Evolutionary conservation across 2,113 vertebrate genomes (phyloP).

Genomic region (Mionectes macconnelli): DNA sequence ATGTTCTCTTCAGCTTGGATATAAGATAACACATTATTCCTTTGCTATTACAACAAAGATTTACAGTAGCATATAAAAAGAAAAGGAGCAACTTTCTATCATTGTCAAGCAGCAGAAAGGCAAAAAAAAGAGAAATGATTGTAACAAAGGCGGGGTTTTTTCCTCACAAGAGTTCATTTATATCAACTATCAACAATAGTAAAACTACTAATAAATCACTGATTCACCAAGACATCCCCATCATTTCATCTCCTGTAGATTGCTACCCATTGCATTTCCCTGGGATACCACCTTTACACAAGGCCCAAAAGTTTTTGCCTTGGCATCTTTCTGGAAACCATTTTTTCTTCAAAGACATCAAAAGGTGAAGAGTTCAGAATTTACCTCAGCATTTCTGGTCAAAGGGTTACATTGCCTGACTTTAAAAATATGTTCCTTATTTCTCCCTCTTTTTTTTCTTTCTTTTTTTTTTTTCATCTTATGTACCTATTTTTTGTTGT

Average conservation of each 20-base stretch:
- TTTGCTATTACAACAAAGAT: not conserved
- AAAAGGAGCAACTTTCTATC: not conserved
- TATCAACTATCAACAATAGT: not conserved
- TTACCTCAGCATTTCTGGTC: not conserved
- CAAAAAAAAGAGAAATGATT: accelerated
- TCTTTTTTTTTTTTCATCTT: not conserved
- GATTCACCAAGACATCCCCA: not conserved
- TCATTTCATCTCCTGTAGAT: not conserved
- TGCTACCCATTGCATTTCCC: not conserved
- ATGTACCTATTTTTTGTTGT: not conserved
- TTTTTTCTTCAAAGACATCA: not conserved
- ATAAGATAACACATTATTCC: not conserved
- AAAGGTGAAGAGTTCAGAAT: not conserved
- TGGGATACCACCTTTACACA: not conserved
- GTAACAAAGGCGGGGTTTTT: not conserved
- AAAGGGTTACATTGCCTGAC: not conserved
- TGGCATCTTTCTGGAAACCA: not conserved
- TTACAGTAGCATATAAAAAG: not conserved
- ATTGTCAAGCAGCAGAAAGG: not conserved
- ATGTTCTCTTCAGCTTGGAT: not conserved
- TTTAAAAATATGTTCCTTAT: not conserved
- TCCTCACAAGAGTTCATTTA: not conserved
- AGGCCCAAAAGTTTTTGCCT: not conserved
- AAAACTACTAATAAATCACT: not conserved
- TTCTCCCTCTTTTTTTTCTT: not conserved